Evolutionary conservation across 1,140 invertebrate genomes (phyloP).

Genomic region (Trichoplusia ni): DNA sequence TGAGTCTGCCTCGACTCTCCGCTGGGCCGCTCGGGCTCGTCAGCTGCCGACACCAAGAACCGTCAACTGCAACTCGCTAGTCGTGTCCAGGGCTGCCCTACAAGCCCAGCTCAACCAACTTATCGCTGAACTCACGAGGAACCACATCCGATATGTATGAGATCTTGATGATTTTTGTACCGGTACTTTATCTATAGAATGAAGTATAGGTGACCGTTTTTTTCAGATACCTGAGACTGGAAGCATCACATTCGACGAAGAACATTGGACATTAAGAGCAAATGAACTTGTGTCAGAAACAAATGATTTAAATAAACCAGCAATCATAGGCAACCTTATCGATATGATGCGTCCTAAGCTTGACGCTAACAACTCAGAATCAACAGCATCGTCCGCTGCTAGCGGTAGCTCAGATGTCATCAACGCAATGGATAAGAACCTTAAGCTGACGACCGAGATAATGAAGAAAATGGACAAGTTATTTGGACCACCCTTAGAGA

Average conservation of each 20-base stretch:
- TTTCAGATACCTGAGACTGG: slow-evolving; percentile 64
- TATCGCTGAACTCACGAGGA: slow-evolving; percentile 52
- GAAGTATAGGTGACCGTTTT: no score
- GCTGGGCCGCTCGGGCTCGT: slow-evolving; percentile 87
- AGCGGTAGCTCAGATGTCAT: slow-evolving; percentile 62
- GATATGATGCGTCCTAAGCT: slow-evolving; percentile 51
- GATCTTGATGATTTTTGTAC: no score
- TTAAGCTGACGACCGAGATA: slow-evolving; percentile 56
- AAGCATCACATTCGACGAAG: slow-evolving; percentile 54
- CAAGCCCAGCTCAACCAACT: slow-evolving; percentile 67
- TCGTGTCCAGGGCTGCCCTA: slow-evolving; percentile 78
- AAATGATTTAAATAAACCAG: slow-evolving; percentile 33
- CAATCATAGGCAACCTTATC: slow-evolving; percentile 68
- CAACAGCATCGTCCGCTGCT: slow-evolving; percentile 57
- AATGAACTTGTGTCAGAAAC: slow-evolving; percentile 25
- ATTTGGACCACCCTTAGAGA: slow-evolving; percentile 69
- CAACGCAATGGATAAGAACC: slow-evolving; percentile 43
- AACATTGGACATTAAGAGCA: slow-evolving; percentile 52
- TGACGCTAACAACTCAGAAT: slow-evolving; percentile 57
- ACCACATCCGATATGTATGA: slow-evolving; percentile 64
- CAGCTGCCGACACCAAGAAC: slow-evolving; percentile 82
- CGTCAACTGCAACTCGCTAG: slow-evolving; percentile 80
- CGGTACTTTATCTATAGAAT: no score
- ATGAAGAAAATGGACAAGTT: slow-evolving; percentile 74
- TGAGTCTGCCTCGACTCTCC: slow-evolving; percentile 87